These are phyloP conservation scores for Eolophus roseicapilla DNA, from an alignment of 2,113 vertebrate genomes.

Conservation along the genomic window DNA sequence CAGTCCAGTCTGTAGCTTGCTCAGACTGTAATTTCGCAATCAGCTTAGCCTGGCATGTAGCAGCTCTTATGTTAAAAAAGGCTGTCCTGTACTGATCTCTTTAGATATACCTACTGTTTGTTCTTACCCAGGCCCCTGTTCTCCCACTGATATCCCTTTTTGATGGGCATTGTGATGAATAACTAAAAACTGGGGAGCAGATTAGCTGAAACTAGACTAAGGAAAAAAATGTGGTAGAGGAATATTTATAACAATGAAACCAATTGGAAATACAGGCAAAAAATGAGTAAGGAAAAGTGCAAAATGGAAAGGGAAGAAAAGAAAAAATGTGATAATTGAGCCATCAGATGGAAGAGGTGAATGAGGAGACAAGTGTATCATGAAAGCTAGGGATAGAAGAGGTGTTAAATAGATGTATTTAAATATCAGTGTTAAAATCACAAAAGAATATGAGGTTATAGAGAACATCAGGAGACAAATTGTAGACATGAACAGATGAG, in stretches of 20 bases:
- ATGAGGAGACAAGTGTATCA: background rate
- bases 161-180: background rate
- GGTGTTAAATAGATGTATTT: background rate
- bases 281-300: background rate
- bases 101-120: background rate
- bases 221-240: background rate
- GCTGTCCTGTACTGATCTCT: background rate
- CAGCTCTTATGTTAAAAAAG: background rate
- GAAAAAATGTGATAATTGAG: background rate
- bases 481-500: background rate
- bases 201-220: background rate
- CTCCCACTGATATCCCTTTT: background rate
- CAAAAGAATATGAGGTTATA: background rate
- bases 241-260: background rate
- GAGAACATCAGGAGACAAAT: background rate
- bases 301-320: background rate
- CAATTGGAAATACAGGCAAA: background rate
- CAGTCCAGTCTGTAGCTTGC: background rate
- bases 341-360: background rate
- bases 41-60: background rate
- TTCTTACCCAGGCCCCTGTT: background rate
- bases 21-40: background rate
- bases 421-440: background rate
- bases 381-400: background rate
- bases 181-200: background rate